phyloP scores from a whole-genome alignment of 2,797 vertebrate species.

The Cryptoblepharus egeriae region DNA sequence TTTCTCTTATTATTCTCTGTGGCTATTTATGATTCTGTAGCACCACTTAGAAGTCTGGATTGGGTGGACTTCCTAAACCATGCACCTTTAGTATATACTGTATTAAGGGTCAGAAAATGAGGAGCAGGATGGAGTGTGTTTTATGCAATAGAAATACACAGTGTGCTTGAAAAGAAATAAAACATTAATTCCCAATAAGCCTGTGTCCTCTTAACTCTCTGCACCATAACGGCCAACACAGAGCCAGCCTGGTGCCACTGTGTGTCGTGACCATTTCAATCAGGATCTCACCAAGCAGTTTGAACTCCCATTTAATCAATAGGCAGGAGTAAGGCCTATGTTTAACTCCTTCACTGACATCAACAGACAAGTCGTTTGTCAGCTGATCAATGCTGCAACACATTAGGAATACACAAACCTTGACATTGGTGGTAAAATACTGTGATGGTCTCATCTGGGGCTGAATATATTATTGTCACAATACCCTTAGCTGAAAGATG shows the following conservation, averaged over 20 bases:
- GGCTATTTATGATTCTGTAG: background rate
- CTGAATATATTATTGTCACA: background rate
- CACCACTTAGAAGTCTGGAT: background rate
- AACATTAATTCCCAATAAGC: conserved; percentile 14
- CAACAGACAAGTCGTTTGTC: background rate
- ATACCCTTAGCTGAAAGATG: background rate
- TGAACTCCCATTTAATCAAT: background rate
- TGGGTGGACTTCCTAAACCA: fast-evolving
- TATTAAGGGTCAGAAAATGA: background rate
- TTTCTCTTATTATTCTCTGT: conserved; percentile 4
- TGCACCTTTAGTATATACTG: conserved; percentile 3
- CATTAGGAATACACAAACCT: background rate
- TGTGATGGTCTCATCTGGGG: background rate
- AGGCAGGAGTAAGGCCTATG: too few species aligned
- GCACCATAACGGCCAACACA: background rate
- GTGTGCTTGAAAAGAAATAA: background rate
- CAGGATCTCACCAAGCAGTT: too few species aligned
- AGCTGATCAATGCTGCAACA: background rate
- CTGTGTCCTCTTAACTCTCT: background rate
- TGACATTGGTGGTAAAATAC: background rate
- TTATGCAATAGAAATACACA: conserved; percentile 35
- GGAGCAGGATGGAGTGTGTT: background rate
- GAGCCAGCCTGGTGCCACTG: background rate
- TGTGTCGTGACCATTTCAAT: background rate
- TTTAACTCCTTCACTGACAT: background rate